Base-by-base conservation (phyloP, 2,113 vertebrate species). In the Lepisosteus oculatus region DNA sequence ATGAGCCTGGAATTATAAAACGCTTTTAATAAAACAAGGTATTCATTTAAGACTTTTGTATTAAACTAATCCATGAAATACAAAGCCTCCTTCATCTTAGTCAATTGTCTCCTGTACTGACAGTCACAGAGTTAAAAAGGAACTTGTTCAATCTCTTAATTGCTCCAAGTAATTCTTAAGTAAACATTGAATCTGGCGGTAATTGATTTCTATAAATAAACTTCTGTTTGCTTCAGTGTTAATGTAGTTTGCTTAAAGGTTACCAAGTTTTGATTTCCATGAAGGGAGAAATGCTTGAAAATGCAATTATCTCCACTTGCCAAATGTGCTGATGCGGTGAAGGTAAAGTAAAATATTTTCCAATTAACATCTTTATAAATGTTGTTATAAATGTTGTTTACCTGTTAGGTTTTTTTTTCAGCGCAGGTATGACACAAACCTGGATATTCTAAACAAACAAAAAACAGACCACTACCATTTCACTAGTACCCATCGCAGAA, bases 171-270 rank as follows among this genome's bases (percentile, higher is more conserved):
- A 69, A 63, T 77, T 59, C 57, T 2, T 55, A 70, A 71, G 70
- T 68, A 72, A 80, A 78, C 66, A 78, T 64, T 69, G 75, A 65
- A 76, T 76, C 56, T 66, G 71, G 17, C 72, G 71, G 65, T 67
- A 41, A 74, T 64, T 70, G 67, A 80, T 71, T 15, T 51, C 59
- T 75, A 73, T 68, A 74, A 78, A 74, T 76, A 78, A 74, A 51
- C 57, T 17, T n/a, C 6, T 14, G 55, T 47, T 70, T 80, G 63
- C 12, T 72, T 68, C 63, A 15, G 70, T 71, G 65, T 66, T 70
- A 76, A 65, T 72, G 54, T 43, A 43, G 62, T 78, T 78, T 54
- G 29, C 54, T 55, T 66, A 43, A 41, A 72, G 68, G 73, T 71
- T 77, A 78, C 51, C 56, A 76, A 15, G 67, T 78, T 72, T 78